These are phyloP conservation scores for Diploptera punctata DNA, from an alignment of 2,888 invertebrate genomes.

Conservation along the genomic window DNA sequence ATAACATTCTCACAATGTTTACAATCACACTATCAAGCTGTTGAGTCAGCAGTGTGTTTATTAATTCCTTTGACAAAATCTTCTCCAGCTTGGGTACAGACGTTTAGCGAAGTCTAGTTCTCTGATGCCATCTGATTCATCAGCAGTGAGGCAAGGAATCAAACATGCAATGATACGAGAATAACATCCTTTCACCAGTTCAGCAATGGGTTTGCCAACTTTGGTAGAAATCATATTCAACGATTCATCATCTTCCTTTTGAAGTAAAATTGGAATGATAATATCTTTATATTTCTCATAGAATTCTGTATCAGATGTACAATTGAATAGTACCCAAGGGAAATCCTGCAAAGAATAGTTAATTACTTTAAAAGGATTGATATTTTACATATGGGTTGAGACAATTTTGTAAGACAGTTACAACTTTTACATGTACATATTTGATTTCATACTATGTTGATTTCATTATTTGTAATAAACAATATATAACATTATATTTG, in stretches of 20 bases:
- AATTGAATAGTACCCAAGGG: conserved; percentile 53
- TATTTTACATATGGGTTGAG: too few species aligned
- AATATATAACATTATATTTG: too few species aligned
- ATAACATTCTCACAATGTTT: conserved; percentile 50
- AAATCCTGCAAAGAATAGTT: conserved; percentile 52
- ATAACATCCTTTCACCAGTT: conserved; percentile 44
- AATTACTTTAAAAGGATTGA: too few species aligned
- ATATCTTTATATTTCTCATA: conserved; percentile 53
- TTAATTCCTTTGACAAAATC: conserved; percentile 51
- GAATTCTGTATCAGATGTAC: conserved; percentile 53
- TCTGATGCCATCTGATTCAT: conserved; percentile 47
- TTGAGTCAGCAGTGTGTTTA: conserved; percentile 46
- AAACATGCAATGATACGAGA: conserved; percentile 41
- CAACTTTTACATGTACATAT: too few species aligned
- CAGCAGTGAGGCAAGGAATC: conserved; percentile 45
- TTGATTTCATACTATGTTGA: too few species aligned
- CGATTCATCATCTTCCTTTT: conserved; percentile 49
- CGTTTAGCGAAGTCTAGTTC: conserved; percentile 48
- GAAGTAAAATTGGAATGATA: conserved; percentile 56
- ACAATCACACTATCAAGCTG: conserved; percentile 52
- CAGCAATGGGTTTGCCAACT: conserved; percentile 42
- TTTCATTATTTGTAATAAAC: too few species aligned
- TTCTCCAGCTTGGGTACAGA: conserved; percentile 49
- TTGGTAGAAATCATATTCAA: conserved; percentile 49
- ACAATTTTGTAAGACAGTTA: too few species aligned